Percentiles rank a stretch among this genome's conserved stretches.
phyloP scores from a whole-genome alignment of 2,113 vertebrate genomes.

The Spilogale gracilis region DNA sequence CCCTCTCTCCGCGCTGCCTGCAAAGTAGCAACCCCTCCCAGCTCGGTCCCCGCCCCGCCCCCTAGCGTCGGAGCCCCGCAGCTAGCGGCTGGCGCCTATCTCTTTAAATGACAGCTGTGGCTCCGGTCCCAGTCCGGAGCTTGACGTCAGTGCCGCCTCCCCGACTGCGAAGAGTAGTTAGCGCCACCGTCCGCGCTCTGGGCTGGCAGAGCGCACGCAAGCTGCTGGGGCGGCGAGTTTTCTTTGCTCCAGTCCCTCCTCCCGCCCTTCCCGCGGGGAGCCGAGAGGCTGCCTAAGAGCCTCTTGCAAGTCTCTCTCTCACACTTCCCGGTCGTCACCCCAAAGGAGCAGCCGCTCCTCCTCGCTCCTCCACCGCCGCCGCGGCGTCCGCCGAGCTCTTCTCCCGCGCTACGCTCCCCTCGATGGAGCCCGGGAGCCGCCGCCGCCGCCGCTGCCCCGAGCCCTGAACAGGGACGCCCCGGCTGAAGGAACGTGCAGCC shows the following conservation, averaged over 20 bases:
- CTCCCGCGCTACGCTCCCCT: slow-evolving; percentile 9
- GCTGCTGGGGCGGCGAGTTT: slow-evolving; percentile 62
- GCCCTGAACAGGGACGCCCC: slow-evolving; percentile 26
- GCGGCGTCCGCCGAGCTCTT: background rate
- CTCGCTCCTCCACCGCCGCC: background rate
- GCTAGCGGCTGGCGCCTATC: slow-evolving; percentile 33
- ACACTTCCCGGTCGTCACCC: slow-evolving; percentile 50
- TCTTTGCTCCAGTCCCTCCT: slow-evolving; percentile 67
- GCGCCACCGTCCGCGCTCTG: slow-evolving; percentile 45
- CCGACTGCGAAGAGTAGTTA: slow-evolving; percentile 76
- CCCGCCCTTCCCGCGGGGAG: slow-evolving; percentile 18
- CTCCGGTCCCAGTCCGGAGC: slow-evolving; percentile 73
- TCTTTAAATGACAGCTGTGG: slow-evolving; percentile 86
- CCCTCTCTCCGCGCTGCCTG: rapidly evolving
- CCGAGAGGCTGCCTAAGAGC: slow-evolving; percentile 2
- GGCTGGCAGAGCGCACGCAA: slow-evolving; percentile 1
- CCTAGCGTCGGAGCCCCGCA: background rate
- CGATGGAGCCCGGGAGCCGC: slow-evolving; percentile 73
- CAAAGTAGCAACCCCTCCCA: rapidly evolving
- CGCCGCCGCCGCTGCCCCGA: slow-evolving; percentile 49
- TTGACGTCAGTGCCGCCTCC: slow-evolving; percentile 86
- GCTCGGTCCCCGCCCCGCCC: background rate
- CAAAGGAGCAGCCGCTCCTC: slow-evolving; percentile 23
- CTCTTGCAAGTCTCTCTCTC: slow-evolving; percentile 37
- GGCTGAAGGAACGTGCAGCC: background rate